Percentiles rank a stretch among this genome's conserved stretches.
Evolutionary conservation across 2,113 vertebrate species (phyloP).

Genomic region (Hypocryptadius cinnamomeus): DNA sequence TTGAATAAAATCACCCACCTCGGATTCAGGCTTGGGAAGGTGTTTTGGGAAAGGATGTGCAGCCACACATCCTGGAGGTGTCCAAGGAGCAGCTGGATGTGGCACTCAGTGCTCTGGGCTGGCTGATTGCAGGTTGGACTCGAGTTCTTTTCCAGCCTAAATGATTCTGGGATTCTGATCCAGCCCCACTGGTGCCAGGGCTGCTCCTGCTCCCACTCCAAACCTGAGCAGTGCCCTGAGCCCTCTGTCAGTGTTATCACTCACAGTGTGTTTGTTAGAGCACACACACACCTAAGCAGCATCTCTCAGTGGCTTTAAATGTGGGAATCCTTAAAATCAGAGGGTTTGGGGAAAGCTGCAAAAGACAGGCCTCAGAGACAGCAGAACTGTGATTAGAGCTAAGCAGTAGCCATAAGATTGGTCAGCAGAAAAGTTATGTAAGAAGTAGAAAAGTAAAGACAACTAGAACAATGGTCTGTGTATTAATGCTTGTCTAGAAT

Average conservation of each 20-base stretch:
- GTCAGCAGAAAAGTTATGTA: no score
- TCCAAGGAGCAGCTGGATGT: neutral
- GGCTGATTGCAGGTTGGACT: neutral
- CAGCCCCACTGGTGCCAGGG: neutral
- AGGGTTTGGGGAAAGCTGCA: no score
- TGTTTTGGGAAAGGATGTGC: neutral
- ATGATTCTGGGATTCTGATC: no score
- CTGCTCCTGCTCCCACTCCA: neutral
- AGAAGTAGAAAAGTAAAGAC: no score
- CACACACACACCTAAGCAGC: accelerated
- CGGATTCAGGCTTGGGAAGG: neutral
- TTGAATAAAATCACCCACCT: neutral
- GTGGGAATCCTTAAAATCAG: no score
- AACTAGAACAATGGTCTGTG: no score
- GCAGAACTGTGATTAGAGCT: no score
- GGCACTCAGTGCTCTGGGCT: neutral
- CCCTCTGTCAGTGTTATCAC: accelerated
- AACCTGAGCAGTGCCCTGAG: neutral
- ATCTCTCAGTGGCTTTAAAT: neutral
- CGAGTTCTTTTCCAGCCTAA: neutral
- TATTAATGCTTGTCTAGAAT: no score
- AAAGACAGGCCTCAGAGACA: no score
- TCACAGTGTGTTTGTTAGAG: accelerated
- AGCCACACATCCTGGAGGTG: neutral
- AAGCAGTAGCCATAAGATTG: no score